Evolutionary conservation across 2,113 vertebrate species (phyloP).

Genomic region (Hydrochoerus hydrochaeris): DNA sequence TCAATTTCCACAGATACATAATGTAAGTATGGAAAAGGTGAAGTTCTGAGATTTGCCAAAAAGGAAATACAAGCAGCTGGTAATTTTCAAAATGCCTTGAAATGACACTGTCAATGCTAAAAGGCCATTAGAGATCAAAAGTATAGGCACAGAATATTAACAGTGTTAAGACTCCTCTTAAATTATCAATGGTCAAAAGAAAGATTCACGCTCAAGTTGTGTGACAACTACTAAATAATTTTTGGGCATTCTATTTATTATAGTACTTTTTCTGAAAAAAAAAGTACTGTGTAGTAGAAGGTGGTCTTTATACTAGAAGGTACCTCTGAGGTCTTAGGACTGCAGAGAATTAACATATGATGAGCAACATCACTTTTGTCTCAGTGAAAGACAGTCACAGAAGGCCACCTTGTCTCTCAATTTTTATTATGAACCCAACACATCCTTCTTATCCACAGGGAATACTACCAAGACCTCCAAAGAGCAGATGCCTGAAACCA

Average conservation of each 20-base stretch:
- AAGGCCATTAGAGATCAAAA: neutral
- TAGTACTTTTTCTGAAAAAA: neutral
- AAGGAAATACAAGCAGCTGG: neutral
- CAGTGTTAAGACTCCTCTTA: neutral
- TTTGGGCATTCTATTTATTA: neutral
- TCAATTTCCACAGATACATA: conserved; percentile 14
- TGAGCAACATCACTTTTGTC: neutral
- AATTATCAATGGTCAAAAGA: neutral
- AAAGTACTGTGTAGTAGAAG: neutral
- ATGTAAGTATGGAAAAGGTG: neutral
- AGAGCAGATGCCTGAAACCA: neutral
- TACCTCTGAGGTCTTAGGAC: no score
- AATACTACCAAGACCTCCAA: neutral
- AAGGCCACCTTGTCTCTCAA: neutral
- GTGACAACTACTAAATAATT: neutral
- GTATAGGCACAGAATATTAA: neutral
- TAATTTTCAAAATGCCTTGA: conserved; percentile 8
- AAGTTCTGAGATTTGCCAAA: conserved; percentile 26
- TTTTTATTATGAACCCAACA: neutral
- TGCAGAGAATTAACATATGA: neutral
- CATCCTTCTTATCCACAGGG: neutral
- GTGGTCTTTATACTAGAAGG: neutral
- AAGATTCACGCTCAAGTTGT: neutral
- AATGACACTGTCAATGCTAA: neutral
- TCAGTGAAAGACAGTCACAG: neutral